A percentile compares a stretch with the other conserved stretches of the same genome.
Conservation (phyloP, 1,140 invertebrate species). For the Aphaenogaster ashmeadi region DNA sequence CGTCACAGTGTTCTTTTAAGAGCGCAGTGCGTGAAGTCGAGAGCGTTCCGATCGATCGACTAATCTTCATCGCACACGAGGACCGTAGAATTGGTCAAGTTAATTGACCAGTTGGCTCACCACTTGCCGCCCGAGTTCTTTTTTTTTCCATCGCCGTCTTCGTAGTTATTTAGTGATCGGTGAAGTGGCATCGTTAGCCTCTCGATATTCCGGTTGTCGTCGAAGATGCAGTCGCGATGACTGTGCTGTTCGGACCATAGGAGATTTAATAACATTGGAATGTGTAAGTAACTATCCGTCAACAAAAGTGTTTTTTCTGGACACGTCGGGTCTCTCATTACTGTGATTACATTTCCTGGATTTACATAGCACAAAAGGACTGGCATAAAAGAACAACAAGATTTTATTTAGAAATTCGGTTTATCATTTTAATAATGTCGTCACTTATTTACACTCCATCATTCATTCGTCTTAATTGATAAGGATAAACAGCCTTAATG, state of each 20-base stretch:
- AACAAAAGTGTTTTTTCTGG: background rate
- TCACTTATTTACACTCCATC: conserved; percentile 21
- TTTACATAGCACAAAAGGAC: background rate
- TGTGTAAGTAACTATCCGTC: background rate
- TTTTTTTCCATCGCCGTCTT: background rate
- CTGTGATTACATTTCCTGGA: background rate
- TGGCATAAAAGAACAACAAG: background rate
- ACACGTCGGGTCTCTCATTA: background rate
- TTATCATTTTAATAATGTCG: background rate
- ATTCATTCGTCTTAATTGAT: conserved; percentile 29
- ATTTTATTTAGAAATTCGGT: background rate
- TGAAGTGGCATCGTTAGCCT: background rate
- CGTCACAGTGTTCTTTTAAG: background rate
- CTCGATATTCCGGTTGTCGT: background rate
- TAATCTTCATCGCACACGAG: conserved; percentile 49
- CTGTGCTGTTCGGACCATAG: too few species aligned
- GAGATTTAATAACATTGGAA: background rate
- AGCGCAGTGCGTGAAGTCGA: conserved; percentile 46
- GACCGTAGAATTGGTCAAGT: conserved; percentile 22
- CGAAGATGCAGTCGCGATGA: conserved; percentile 21
- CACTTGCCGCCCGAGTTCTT: conserved; percentile 9
- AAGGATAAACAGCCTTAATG: conserved; percentile 26
- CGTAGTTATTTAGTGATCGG: conserved; percentile 25
- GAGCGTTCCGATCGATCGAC: conserved; percentile 34
- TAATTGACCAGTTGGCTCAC: conserved; percentile 56